Evolutionary conservation across 2,797 vertebrate species (phyloP), one percentile per base, ranked within the genome.

Genomic region (Diceros bicornis): DNA sequence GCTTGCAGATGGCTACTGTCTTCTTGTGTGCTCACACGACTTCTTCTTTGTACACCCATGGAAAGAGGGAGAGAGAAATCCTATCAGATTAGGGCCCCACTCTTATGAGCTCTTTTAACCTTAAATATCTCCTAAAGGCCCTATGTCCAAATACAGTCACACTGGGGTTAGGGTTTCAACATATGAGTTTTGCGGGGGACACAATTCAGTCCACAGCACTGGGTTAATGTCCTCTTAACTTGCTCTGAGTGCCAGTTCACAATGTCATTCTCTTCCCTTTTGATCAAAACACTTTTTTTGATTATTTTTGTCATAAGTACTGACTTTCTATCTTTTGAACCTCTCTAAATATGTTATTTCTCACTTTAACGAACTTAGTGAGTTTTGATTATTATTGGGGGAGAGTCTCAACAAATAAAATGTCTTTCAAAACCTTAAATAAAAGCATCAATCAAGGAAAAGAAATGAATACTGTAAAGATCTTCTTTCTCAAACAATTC

Each of bases 391-490:
- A 34, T 93, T 84, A 66, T 68, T 85, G 50, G 59, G 61, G 27
- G 10, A 12, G 16, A 6, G 2, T 78, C 52, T 93, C n/a, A 87
- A 47, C 11, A 74, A 79, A 34, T 64, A 59, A 37, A 41, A 71
- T 82, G 10, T n/a, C n/a, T 78, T 82, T 92, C 20, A 72, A 96
- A 74, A 55, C 7, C 55, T 74, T 86, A 68, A 94, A 87, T 66
- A 37, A 47, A 85, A 86, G 16, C 11, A 75, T 41, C 25, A 66
- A 5, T 47, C 57, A 89, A 50, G 23, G 47, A 69, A 95, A 74
- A 71, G 3, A 44, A 69, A 29, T 85, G 44, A 88, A 85, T 69
- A 61, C 61, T 74, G 1, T 41, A 37, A 87, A 78, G 20, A 6
- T 8, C 6, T 96, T 59, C 10, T 25, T 92, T 78, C 72, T 74